A percentile compares a stretch with the other conserved stretches of the same genome.
Evolutionary conservation across 2,797 vertebrate species (phyloP).

Genomic region (Schizothorax lantsangensis): DNA sequence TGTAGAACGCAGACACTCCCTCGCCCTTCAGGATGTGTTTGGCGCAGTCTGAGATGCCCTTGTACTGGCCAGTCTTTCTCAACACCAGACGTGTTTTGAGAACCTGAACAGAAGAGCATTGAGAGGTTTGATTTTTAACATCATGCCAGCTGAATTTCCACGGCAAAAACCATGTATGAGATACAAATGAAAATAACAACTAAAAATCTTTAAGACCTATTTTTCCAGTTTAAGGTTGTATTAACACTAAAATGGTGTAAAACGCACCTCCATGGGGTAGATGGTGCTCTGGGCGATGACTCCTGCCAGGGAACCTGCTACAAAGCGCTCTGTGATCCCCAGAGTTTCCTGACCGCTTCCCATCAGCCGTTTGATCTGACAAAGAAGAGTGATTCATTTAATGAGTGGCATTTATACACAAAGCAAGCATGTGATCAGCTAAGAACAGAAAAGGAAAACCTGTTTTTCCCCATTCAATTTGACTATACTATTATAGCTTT

Average conservation of each 20-base stretch:
- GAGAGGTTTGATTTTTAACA: background rate
- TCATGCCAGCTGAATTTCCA: background rate
- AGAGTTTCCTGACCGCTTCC: slow-evolving; percentile 86
- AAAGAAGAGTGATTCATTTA: background rate
- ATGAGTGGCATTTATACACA: background rate
- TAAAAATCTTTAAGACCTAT: background rate
- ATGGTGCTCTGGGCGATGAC: slow-evolving; percentile 94
- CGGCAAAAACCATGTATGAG: background rate
- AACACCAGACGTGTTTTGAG: slow-evolving; percentile 93
- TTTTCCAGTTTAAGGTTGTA: background rate
- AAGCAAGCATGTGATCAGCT: background rate
- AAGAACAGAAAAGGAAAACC: background rate
- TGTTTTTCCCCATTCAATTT: background rate
- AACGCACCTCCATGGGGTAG: slow-evolving; percentile 96
- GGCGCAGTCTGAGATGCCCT: slow-evolving; percentile 90
- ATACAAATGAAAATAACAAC: background rate
- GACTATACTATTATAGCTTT: background rate
- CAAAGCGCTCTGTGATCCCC: slow-evolving; percentile 86
- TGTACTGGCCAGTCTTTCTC: slow-evolving; percentile 89
- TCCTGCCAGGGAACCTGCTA: slow-evolving; percentile 92
- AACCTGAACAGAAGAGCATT: slow-evolving; percentile 76
- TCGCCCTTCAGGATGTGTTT: slow-evolving; percentile 87
- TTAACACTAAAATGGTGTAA: background rate
- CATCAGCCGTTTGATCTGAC: slow-evolving; percentile 90
- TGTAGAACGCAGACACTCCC: slow-evolving; percentile 91